Evolutionary conservation across 2,113 vertebrate species (phyloP).

Genomic region (Tachuris rubrigastra): DNA sequence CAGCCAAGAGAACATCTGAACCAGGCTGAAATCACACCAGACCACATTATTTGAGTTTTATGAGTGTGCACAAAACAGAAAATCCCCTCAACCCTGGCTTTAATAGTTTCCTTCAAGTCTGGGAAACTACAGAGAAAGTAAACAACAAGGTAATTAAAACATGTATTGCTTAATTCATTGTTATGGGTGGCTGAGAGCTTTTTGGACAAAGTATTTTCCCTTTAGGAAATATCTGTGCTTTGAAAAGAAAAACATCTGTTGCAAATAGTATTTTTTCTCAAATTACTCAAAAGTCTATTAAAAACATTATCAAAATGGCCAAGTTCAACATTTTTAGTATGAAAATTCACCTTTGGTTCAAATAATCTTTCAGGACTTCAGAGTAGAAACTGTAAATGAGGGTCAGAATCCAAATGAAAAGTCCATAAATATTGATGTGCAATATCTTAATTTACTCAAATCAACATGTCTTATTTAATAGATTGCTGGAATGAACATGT

Average conservation of each 20-base stretch:
- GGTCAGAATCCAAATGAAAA: neutral
- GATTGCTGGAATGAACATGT: neutral
- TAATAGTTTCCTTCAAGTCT: slow-evolving; percentile 23
- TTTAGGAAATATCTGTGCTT: neutral
- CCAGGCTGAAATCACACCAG: neutral
- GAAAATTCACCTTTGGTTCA: neutral
- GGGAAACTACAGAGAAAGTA: slow-evolving; percentile 1
- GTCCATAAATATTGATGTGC: neutral
- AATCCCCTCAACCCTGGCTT: neutral
- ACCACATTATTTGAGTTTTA: neutral
- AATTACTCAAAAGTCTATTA: neutral
- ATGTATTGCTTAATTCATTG: neutral
- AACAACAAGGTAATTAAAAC: slow-evolving; percentile 40
- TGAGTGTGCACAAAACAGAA: neutral
- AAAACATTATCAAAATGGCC: neutral
- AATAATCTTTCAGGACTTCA: neutral
- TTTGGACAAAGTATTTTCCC: neutral
- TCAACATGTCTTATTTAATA: neutral
- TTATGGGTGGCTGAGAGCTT: neutral
- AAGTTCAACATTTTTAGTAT: neutral
- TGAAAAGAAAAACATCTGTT: neutral
- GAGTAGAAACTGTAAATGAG: neutral
- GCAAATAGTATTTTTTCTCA: neutral
- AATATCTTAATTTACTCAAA: neutral
- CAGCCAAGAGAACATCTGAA: slow-evolving; percentile 7